A percentile compares a stretch with the other conserved stretches of the same genome.
Evolutionary conservation across 2,797 vertebrate species (phyloP).

Genomic region (Notamacropus eugenii): DNA sequence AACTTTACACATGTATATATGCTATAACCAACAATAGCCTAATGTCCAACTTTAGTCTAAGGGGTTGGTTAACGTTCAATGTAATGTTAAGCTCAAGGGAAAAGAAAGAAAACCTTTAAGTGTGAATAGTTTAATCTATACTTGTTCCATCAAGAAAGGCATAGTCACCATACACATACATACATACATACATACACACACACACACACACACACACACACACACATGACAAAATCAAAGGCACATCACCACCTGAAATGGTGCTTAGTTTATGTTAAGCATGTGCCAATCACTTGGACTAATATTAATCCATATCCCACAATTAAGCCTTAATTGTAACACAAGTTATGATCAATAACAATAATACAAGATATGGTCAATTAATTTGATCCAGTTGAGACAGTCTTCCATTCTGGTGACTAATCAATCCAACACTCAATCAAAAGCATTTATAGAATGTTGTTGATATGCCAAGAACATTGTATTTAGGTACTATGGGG

Average conservation of each 20-base stretch:
- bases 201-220: not conserved
- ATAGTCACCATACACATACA: not conserved
- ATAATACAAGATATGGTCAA: constrained; percentile 12
- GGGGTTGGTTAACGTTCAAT: not conserved
- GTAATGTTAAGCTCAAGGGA: not conserved
- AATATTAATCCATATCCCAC: not conserved
- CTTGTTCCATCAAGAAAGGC: constrained; percentile 14
- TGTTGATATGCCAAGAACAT: not conserved
- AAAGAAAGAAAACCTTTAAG: not conserved
- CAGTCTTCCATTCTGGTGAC: not conserved
- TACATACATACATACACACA: not conserved
- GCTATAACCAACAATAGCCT: constrained; percentile 14
- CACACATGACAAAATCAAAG: constrained; percentile 35
- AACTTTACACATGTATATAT: constrained; percentile 45
- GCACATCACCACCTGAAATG: constrained; percentile 9
- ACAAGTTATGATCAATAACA: not conserved
- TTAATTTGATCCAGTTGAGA: not conserved
- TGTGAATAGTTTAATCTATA: not conserved
- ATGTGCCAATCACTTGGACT: not conserved
- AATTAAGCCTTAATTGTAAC: not conserved
- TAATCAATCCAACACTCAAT: not conserved
- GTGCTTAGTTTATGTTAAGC: not conserved
- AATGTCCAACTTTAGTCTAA: not conserved
- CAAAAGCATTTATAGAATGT: not conserved
- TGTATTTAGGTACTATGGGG: not conserved